A percentile compares a stretch with the other conserved stretches of the same genome.
Evolutionary conservation across 1,140 invertebrate genomes (phyloP).

Genomic region (Pseudomyrmex gracilis): DNA sequence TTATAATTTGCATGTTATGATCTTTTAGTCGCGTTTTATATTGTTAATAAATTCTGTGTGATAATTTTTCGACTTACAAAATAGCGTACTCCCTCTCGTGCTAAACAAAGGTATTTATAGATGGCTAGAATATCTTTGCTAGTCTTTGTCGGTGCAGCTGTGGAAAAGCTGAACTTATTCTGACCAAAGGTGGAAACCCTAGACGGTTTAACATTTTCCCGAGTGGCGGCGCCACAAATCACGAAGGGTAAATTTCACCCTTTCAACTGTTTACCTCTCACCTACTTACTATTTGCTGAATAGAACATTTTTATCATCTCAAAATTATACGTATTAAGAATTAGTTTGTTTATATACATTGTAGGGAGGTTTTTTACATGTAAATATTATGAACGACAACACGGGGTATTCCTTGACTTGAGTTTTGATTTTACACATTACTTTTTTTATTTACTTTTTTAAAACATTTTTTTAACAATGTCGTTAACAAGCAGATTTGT

Average conservation of each 20-base stretch:
- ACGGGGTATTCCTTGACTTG: too few relatives aligned
- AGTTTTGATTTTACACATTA: not conserved
- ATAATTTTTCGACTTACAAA: conserved; percentile 11
- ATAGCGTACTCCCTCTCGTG: conserved; percentile 60
- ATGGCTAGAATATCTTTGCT: not conserved
- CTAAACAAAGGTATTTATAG: not conserved
- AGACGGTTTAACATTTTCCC: conserved; percentile 33
- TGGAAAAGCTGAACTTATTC: conserved; percentile 14
- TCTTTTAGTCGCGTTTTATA: not conserved
- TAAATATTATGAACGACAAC: too few relatives aligned
- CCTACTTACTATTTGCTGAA: not conserved
- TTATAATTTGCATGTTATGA: not conserved
- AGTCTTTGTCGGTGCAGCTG: conserved; percentile 13
- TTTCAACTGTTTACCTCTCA: not conserved
- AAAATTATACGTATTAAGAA: not conserved
- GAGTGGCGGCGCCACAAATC: conserved; percentile 57
- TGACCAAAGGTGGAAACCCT: conserved; percentile 38
- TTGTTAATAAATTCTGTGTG: not conserved
- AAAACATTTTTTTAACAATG: not conserved
- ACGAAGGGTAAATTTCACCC: conserved; percentile 9
- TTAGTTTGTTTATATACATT: not conserved
- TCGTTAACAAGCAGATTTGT: conserved; percentile 25
- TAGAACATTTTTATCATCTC: not conserved
- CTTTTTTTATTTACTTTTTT: conserved; percentile 12
- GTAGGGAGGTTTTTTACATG: not conserved